Conservation (phyloP, 2,797 vertebrate species). For the Leptatherina wallacei region DNA sequence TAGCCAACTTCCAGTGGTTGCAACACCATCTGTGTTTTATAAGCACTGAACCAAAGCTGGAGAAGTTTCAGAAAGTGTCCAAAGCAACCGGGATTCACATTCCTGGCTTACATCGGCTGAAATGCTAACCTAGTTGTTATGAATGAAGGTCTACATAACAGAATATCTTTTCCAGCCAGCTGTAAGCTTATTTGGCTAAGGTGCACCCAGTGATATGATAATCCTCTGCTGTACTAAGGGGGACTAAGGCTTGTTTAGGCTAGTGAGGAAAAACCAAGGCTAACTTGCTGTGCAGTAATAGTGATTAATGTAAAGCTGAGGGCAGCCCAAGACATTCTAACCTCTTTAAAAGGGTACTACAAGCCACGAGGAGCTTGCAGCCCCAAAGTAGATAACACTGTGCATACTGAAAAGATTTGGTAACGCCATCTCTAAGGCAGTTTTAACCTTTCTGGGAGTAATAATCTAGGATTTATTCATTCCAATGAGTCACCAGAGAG, state of each 20-base stretch:
- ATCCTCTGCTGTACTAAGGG: conserved; percentile 36
- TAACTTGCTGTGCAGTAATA: not conserved
- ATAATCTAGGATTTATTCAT: conserved; percentile 34
- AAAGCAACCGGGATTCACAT: conserved; percentile 30
- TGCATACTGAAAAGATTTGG: conserved; percentile 39
- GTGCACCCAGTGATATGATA: conserved; percentile 45
- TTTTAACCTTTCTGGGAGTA: conserved; percentile 25
- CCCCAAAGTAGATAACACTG: conserved; percentile 9
- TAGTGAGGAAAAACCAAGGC: conserved; percentile 16
- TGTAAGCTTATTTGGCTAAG: conserved; percentile 67
- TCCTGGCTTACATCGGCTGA: conserved; percentile 23
- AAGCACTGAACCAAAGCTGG: not conserved
- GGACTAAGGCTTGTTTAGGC: conserved; percentile 40
- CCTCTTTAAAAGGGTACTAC: conserved; percentile 4
- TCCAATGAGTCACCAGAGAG: conserved; percentile 12
- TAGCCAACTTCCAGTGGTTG: not conserved
- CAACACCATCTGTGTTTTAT: not conserved
- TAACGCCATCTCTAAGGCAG: conserved; percentile 9
- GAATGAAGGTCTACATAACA: conserved; percentile 49
- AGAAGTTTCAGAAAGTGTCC: conserved; percentile 1
- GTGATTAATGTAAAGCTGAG: conserved; percentile 11
- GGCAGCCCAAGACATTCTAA: conserved; percentile 12
- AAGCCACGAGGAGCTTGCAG: conserved; percentile 12
- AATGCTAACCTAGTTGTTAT: conserved; percentile 44
- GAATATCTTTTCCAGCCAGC: conserved; percentile 27